phyloP scores from a whole-genome alignment of 2,888 invertebrate species.

The Poecilus cupreus region DNA sequence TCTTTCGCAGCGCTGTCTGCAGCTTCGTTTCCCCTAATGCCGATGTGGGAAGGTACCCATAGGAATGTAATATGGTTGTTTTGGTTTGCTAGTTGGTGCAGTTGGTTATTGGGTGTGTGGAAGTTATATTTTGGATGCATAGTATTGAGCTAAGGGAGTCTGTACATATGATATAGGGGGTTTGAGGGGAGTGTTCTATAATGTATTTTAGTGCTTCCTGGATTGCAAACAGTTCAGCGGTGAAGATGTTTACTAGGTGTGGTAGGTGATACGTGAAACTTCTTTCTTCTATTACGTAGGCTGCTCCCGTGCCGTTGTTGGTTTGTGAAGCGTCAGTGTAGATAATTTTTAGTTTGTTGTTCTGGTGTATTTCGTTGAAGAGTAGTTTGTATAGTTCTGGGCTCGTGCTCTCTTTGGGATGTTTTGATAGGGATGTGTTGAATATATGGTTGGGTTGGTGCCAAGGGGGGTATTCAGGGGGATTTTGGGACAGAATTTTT shows the following conservation, averaged over 20 bases:
- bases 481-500: too few relatives aligned
- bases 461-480: too few relatives aligned
- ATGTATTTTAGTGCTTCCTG: not conserved
- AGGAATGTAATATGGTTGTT: not conserved
- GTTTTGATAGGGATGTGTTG: too few relatives aligned
- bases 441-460: too few relatives aligned
- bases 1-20: not conserved
- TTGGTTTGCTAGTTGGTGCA: not conserved
- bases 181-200: not conserved
- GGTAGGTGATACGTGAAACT: not conserved
- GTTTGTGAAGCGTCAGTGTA: too few relatives aligned
- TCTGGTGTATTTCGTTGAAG: too few relatives aligned
- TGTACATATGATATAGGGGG: not conserved
- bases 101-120: not conserved
- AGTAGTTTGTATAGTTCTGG: too few relatives aligned
- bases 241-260: not conserved
- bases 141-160: not conserved
- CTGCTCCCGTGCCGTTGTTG: too few relatives aligned
- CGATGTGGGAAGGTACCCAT: not conserved
- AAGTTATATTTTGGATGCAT: not conserved
- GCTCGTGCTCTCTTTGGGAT: too few relatives aligned
- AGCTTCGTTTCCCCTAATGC: not conserved
- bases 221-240: conserved; percentile 7
- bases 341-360: too few relatives aligned
- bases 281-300: too few relatives aligned